phyloP scores from a whole-genome alignment of 2,797 vertebrate genomes.

The Myotis planiceps region DNA sequence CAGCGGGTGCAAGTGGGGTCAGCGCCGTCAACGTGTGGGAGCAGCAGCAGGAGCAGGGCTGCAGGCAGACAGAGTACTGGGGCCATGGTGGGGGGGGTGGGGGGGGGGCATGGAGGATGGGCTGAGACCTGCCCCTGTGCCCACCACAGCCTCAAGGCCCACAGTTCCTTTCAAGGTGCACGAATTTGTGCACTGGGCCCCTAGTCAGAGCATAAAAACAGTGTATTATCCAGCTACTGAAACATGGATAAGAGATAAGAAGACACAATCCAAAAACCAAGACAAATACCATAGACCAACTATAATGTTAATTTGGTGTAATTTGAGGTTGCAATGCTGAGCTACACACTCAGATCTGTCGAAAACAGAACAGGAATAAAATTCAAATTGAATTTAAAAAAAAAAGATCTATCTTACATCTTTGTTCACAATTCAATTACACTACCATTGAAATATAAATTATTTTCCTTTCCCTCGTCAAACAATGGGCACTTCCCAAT shows the following conservation, averaged over 20 bases:
- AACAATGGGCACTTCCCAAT: neutral
- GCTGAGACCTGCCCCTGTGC: no score
- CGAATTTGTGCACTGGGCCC: no score
- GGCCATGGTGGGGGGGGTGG: accelerated
- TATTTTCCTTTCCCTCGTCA: neutral
- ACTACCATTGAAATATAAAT: neutral
- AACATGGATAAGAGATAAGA: neutral
- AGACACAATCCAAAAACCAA: neutral
- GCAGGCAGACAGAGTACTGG: no score
- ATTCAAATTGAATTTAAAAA: neutral
- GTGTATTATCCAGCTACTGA: neutral
- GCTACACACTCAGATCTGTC: neutral
- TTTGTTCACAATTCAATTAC: neutral
- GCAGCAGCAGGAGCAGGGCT: no score
- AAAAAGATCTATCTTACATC: neutral
- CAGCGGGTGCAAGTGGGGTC: no score
- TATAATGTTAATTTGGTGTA: neutral
- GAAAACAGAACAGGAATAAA: neutral
- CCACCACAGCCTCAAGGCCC: no score
- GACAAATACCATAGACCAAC: neutral
- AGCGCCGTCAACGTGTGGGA: no score
- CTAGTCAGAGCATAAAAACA: neutral
- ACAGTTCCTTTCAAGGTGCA: no score
- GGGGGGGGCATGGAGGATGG: no score
- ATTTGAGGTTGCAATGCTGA: neutral